Evolutionary conservation across 2,888 invertebrate species (phyloP), one percentile per base, ranked within the genome.

Genomic region (Saturnia pavonia): DNA sequence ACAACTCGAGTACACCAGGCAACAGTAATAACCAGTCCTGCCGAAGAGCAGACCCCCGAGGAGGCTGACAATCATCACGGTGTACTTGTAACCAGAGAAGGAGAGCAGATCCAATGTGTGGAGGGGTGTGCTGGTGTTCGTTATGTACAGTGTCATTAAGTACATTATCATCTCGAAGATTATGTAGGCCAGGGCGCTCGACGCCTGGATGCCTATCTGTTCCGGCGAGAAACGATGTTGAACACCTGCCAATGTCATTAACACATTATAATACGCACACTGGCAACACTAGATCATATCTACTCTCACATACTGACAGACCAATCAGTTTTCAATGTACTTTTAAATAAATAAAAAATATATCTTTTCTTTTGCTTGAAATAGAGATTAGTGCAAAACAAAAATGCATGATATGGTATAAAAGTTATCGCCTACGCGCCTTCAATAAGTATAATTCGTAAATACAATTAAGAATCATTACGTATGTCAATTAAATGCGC

Each of bases 1-100:
- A 16, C 97, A 88, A 84, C 98, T 98, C 74, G 95, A 96, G 88
- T 99, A 99, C 0, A 96, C 84, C 69, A 99, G 91, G 14, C 95
- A 92, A 71, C 94, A 85, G 87, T 98, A 98, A 88, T 98, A 99
- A 0, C 97, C 98, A 0, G 96, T 94, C 75, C 94, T 95, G 71
- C 96, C 95, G 77, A 97, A 95, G 67, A 96, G 73, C 75, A 99
- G 91, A 68, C 97, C 98, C 16, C 96, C 86, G 72, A 96, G 88
- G 67, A 98, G 91, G 70, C 98, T 96, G 65, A 95, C 95, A 74
- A 98, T 96, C 83, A 99, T 98, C 80, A 97, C 97, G 25, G 97
- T 97, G 94, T 98, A 99, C 94, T 99, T 99, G 91, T 99, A 99
- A 45, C 99, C 98, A 67, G 97, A 97, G 92, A 97, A 99, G 14